Conservation (phyloP, 2,888 invertebrate genomes). For the Drosophila birchii region DNA sequence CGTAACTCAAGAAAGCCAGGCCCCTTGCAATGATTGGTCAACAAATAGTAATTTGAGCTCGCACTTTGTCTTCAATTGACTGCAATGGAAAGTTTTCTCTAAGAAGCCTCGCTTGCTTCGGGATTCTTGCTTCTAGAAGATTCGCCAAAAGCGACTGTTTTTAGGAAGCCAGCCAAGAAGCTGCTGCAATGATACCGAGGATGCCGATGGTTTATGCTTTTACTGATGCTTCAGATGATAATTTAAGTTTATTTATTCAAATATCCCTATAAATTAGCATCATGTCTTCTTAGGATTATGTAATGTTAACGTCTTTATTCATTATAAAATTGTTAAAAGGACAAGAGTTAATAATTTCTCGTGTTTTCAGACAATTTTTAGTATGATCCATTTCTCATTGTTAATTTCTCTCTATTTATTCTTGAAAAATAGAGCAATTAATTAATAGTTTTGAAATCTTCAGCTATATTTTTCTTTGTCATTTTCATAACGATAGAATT, state of each 20-base stretch:
- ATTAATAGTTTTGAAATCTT: too few relatives aligned
- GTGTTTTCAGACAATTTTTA: too few relatives aligned
- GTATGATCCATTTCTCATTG: too few relatives aligned
- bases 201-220: neutral
- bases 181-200: neutral
- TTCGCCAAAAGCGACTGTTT: conserved; percentile 40
- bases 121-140: conserved; percentile 42
- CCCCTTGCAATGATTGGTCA: conserved; percentile 49
- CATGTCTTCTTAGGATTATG: neutral
- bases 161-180: neutral
- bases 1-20: conserved; percentile 10
- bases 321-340: neutral
- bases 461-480: too few relatives aligned
- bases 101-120: conserved; percentile 27
- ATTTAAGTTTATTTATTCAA: neutral
- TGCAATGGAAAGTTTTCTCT: conserved; percentile 67
- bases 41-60: conserved; percentile 63
- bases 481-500: too few relatives aligned
- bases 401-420: too few relatives aligned
- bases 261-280: neutral
- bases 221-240: too few relatives aligned
- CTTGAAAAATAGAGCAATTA: too few relatives aligned
- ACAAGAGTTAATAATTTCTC: neutral
- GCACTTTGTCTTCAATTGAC: conserved; percentile 59
- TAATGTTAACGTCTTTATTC: neutral